Percentiles rank a stretch among this genome's conserved stretches.
phyloP scores from a whole-genome alignment of 1,140 invertebrate genomes.

The Paralvinella palmiformis region DNA sequence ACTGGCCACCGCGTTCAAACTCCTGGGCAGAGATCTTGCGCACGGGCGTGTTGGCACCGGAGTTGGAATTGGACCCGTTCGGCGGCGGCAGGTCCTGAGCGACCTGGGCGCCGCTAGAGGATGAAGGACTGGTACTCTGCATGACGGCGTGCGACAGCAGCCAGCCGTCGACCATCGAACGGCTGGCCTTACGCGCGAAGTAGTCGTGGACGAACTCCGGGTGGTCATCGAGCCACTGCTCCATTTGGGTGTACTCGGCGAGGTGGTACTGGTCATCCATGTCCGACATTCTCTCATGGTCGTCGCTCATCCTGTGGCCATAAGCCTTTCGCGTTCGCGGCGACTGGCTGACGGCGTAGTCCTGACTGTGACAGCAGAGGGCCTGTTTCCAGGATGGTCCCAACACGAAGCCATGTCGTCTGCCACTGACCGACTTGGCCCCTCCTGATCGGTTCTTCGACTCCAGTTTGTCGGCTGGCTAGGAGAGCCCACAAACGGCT shows the following conservation, averaged over 20 bases:
- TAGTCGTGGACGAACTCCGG: constrained; percentile 91
- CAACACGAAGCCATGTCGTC: not conserved
- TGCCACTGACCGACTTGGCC: not conserved
- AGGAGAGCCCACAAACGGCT: too few relatives aligned
- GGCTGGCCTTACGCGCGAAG: constrained; percentile 86
- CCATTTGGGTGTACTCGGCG: constrained; percentile 41
- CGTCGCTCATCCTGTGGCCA: not conserved
- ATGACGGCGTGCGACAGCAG: constrained; percentile 65
- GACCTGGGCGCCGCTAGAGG: not conserved
- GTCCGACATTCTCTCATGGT: not conserved
- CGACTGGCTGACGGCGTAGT: not conserved
- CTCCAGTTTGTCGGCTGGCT: too few relatives aligned
- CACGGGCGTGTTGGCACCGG: constrained; percentile 62
- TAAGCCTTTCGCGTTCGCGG: not conserved
- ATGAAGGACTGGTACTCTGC: constrained; percentile 56
- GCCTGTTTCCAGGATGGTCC: not conserved
- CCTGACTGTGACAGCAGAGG: not conserved
- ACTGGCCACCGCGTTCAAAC: constrained; percentile 77
- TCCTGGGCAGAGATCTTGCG: constrained; percentile 93
- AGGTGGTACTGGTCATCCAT: not conserved
- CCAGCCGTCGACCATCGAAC: constrained; percentile 86
- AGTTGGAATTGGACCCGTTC: constrained; percentile 47
- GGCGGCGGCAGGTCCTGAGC: too few relatives aligned
- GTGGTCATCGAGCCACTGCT: constrained; percentile 86
- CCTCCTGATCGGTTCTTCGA: too few relatives aligned